Base-by-base conservation (phyloP, 2,113 vertebrate species). In the Pardalotus punctatus region DNA sequence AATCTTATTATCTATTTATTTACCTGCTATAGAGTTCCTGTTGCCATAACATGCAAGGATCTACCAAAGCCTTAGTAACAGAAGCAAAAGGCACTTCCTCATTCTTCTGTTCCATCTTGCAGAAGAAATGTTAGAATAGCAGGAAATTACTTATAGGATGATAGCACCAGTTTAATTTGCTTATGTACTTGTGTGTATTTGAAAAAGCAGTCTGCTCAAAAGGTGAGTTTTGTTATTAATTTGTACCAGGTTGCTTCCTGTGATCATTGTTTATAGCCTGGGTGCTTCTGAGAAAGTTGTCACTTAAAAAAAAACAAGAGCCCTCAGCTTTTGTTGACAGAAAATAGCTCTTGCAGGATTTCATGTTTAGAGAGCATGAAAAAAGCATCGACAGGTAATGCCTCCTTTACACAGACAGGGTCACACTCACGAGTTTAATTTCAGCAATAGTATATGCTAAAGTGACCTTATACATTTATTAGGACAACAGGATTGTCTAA, bases 1-100 rank as follows among this genome's bases (percentile, higher is more conserved):
- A 86, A 94, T 81, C 56, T 84, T 60, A n/a, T 74, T 74, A 74
- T 66, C 79, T 78, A 11, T 94, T 93, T 95, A 76, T 80, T 94
- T 92, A 92, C 76, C 47, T 38, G 10, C 61, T 45, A 10, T 24
- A 60, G n/a, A 57, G 29, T 47, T 91, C 71, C 57, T 62, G 71
- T 95, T 89, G 82, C 66, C 50, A 10, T 58, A 88, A 87, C 50
- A 35, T 1, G 8, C 61, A 50, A 90, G 64, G 71, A 60, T 83
- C 76, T 90, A 48, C 65, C 40, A 57, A 74, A 14, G 5, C 14
- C 64, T 78, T 51, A 50, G 42, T 50, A 88, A 70, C 43, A 94
- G 64, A 90, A 88, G 40, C 10, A 51, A 67, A 87, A 83, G 24
- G n/a, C 25, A 93, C 31, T 73, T 83, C 51, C 38, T 90, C 67